Evolutionary conservation across 2,113 vertebrate genomes (phyloP).

Genomic region (Varanus komodoensis): DNA sequence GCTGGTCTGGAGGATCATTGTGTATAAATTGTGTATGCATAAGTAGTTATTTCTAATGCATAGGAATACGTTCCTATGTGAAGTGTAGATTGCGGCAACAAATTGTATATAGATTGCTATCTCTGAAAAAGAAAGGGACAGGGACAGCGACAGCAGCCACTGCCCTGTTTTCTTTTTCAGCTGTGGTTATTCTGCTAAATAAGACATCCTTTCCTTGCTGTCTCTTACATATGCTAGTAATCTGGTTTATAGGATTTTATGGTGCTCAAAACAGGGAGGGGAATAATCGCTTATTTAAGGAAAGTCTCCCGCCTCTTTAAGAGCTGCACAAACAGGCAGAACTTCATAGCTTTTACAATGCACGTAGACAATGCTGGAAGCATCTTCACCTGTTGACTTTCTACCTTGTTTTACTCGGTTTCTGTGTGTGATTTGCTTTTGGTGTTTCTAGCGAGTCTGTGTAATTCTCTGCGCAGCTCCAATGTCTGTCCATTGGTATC

Average conservation of each 20-base stretch:
- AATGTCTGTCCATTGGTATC: not conserved
- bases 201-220: not conserved
- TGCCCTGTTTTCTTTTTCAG: not conserved
- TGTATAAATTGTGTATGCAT: not conserved
- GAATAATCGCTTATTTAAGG: not conserved
- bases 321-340: not conserved
- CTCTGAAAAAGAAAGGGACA: no score
- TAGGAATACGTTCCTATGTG: no score
- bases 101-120: no score
- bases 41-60: not conserved
- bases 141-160: no score
- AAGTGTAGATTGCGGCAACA: no score
- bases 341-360: not conserved
- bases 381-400: not conserved
- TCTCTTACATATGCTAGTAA: not conserved
- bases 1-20: not conserved
- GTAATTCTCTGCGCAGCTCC: not conserved
- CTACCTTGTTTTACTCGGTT: not conserved
- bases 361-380: not conserved
- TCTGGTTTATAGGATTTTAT: not conserved
- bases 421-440: no score
- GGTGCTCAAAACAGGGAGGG: not conserved
- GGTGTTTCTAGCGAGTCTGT: not conserved
- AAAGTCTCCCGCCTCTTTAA: not conserved
- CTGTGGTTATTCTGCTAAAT: not conserved